These are phyloP conservation scores for Iguana delicatissima DNA, from an alignment of 2,797 vertebrate species.

Conservation along the genomic window DNA sequence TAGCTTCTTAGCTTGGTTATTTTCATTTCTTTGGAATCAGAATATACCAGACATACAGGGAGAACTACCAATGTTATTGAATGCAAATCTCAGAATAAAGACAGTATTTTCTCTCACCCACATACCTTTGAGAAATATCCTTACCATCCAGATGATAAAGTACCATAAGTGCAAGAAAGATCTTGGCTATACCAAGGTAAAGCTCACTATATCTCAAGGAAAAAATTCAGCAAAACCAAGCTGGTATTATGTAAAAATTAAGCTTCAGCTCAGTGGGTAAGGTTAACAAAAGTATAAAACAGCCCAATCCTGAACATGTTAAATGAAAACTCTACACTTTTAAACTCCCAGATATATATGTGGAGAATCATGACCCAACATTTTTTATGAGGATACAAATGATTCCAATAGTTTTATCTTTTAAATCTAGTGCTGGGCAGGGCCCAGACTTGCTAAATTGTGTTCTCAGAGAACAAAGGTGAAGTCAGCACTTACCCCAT, in stretches of 20 bases:
- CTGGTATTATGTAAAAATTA: not conserved
- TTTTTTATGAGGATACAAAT: not conserved
- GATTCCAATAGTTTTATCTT: not conserved
- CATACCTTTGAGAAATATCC: not conserved
- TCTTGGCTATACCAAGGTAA: not conserved
- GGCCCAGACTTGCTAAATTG: not conserved
- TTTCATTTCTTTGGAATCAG: constrained; percentile 31
- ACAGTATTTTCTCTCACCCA: not conserved
- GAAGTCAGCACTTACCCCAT: not conserved
- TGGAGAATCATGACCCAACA: not conserved
- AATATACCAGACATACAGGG: not conserved
- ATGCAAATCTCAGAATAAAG: not conserved
- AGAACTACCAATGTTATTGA: not conserved
- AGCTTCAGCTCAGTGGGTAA: not conserved
- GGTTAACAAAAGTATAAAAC: not conserved
- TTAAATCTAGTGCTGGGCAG: not conserved
- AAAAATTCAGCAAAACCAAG: not conserved
- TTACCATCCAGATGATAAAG: not conserved
- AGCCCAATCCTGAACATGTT: no score
- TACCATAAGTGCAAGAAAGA: not conserved
- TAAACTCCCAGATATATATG: not conserved
- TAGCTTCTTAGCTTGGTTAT: not conserved
- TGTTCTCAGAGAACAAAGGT: not conserved
- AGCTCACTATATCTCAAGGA: not conserved
- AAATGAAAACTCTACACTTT: no score